These are phyloP conservation scores for Prosapia bicincta DNA, from an alignment of 2,888 invertebrate genomes.

Conservation along the genomic window DNA sequence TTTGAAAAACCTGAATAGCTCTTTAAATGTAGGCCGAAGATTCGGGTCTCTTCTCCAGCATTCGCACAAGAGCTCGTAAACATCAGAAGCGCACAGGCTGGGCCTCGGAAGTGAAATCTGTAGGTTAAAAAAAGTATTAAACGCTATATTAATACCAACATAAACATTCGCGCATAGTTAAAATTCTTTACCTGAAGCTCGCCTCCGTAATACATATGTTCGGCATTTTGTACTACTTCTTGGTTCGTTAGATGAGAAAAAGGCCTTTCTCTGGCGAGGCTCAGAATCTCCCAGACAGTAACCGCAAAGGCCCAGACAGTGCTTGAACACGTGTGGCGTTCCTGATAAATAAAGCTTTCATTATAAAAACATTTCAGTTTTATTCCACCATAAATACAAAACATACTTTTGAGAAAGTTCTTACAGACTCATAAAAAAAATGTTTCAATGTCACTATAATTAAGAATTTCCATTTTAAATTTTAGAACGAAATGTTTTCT, in stretches of 20 bases:
- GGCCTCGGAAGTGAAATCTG: constrained; percentile 66
- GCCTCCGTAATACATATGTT: constrained; percentile 60
- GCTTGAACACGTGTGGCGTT: constrained; percentile 59
- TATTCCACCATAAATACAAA: neutral
- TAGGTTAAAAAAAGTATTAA: constrained; percentile 29
- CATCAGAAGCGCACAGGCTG: constrained; percentile 67
- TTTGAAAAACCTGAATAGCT: constrained; percentile 67
- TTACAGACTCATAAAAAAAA: no score
- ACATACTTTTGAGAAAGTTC: neutral
- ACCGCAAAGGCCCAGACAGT: constrained; percentile 63
- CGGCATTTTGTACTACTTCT: constrained; percentile 61
- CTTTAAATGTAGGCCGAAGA: constrained; percentile 58
- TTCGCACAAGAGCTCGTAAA: constrained; percentile 71
- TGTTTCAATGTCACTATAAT: no score
- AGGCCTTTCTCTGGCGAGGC: constrained; percentile 57
- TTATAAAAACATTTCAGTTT: no score
- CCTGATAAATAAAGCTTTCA: constrained; percentile 51
- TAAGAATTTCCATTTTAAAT: no score
- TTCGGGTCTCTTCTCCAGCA: constrained; percentile 62
- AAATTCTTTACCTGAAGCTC: constrained; percentile 59
- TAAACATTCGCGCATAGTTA: no score
- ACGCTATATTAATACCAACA: no score
- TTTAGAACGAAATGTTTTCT: no score
- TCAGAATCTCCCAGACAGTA: constrained; percentile 62
- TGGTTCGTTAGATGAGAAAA: constrained; percentile 58